phyloP scores from a whole-genome alignment of 2,113 vertebrate species.

The Gnathonemus longibarbis region DNA sequence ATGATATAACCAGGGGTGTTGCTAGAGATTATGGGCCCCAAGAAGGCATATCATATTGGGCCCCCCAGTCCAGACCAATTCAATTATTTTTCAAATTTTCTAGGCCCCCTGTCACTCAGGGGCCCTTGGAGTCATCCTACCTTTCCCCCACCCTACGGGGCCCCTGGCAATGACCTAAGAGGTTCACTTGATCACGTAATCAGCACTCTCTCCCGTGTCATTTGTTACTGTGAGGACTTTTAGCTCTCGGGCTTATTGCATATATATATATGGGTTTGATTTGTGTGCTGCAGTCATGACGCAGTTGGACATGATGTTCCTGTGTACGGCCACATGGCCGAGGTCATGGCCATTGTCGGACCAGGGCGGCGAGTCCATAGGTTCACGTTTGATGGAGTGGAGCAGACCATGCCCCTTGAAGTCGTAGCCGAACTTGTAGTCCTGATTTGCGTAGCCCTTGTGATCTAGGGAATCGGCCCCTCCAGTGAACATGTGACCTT shows the following conservation, averaged over 20 bases:
- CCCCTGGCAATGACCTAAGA: conserved; percentile 45
- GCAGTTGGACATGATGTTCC: conserved; percentile 57
- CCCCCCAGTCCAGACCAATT: too few species aligned
- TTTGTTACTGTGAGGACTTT: conserved; percentile 26
- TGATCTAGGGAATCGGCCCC: conserved; percentile 46
- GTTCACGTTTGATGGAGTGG: conserved; percentile 81
- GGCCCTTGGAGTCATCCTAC: too few species aligned
- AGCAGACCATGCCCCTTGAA: conserved; percentile 68
- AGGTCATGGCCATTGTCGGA: conserved; percentile 51
- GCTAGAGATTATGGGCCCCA: too few species aligned
- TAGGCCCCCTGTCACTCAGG: too few species aligned
- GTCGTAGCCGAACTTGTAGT: conserved; percentile 60
- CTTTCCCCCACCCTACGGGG: too few species aligned
- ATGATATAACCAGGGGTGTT: conserved; percentile 27
- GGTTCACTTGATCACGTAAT: conserved; percentile 17
- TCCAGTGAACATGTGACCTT: conserved; percentile 49
- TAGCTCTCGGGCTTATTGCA: conserved; percentile 43
- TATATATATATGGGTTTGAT: conserved; percentile 57
- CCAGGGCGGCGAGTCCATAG: conserved; percentile 75
- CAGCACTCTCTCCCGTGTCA: conserved; percentile 31
- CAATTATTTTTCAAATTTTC: too few species aligned
- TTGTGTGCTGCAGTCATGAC: conserved; percentile 54
- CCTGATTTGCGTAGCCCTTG: conserved; percentile 58
- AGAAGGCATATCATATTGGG: too few species aligned
- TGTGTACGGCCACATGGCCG: conserved; percentile 47